Percentiles rank a stretch among this genome's conserved stretches.
Conservation (phyloP, 2,797 vertebrate genomes). For the Bryconaethiops microstoma region DNA sequence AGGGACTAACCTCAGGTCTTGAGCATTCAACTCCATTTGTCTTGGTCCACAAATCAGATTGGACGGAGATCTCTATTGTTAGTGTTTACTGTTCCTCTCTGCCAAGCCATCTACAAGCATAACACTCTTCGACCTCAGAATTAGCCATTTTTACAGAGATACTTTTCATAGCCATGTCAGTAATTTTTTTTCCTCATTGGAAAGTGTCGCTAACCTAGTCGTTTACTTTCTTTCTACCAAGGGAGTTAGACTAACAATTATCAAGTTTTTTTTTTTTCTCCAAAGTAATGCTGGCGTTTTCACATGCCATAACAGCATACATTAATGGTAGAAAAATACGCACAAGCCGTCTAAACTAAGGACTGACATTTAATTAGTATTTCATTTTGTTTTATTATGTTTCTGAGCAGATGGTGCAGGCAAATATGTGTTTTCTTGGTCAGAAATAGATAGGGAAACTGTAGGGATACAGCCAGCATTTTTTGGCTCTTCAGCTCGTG, state of each 20-base stretch:
- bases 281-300: slow-evolving; percentile 4
- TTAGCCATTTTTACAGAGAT: neutral
- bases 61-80: neutral
- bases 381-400: neutral
- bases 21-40: neutral
- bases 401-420: slow-evolving; percentile 39
- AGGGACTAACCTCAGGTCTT: neutral
- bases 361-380: slow-evolving; percentile 39
- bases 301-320: neutral
- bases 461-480: slow-evolving; percentile 11
- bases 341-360: neutral
- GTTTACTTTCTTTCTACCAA: neutral
- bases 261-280: neutral
- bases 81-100: neutral
- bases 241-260: neutral
- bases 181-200: neutral
- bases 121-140: neutral
- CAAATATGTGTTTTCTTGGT: neutral
- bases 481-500: slow-evolving; percentile 7
- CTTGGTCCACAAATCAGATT: neutral
- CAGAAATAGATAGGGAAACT: neutral
- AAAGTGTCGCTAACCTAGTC: neutral
- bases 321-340: neutral
- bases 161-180: neutral
- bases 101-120: neutral